Base-by-base conservation (phyloP, 2,113 vertebrate species). In the Heterocephalus glaber region DNA sequence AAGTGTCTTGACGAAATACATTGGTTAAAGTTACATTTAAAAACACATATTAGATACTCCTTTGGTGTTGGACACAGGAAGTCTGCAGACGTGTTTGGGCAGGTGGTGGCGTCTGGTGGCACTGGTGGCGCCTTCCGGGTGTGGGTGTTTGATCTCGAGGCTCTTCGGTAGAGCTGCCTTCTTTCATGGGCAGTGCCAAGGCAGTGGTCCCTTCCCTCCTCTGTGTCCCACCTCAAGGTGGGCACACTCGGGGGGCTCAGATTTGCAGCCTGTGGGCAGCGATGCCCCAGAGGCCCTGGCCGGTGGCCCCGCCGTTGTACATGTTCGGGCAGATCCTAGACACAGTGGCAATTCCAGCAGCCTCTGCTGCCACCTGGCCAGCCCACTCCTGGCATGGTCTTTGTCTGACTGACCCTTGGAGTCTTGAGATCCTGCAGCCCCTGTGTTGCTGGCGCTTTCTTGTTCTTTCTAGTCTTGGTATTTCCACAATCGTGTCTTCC, bases 131-230 rank as follows among this genome's bases (percentile, higher is more conserved):
- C 26, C 44, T 76, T 30, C 72, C 7, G 41, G 68, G 38, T 20
- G n/a, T 19, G 4, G 24, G 24, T n/a, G 41, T 47, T 76, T 0
- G 2, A 3, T 12, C 41, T 5, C 5, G 22, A 3, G 44, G 28
- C 13, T 30, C 72, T 26, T 49, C 72, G 30, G 44, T 26, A 76
- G 44, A 47, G 72, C 54, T 52, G 26, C 47, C 33, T 83, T 10
- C 58, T 35, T 2, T 24, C 12, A 2, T 28, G 19, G 1, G 68
- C n/a, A 35, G 38, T 58, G 38, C 61, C 41, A 7, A 5, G 3
- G 5, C 38, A 49, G 70, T 22, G 16, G 30, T 26, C 19, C 33
- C n/a, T 81, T 4, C 19, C n/a, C 68, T 72, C 3, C 38, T 68
- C 35, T 16, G 11, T 16, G 10, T 11, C 20, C 68, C 38, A 5